These are phyloP conservation scores for Gallirallus australis DNA, from an alignment of 2,797 vertebrate genomes.

Conservation along the genomic window DNA sequence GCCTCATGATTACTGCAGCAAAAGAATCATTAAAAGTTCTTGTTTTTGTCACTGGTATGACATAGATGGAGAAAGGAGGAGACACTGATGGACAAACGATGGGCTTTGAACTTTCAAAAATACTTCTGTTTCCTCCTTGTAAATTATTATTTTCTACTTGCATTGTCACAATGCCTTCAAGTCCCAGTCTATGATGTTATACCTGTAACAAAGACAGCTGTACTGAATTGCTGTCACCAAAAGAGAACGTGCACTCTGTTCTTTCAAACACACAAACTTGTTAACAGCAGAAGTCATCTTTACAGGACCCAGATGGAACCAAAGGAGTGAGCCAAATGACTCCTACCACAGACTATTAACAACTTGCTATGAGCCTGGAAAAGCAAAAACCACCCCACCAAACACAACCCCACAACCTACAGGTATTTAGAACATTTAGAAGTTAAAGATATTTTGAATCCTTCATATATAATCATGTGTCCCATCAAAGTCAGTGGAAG, in stretches of 20 bases:
- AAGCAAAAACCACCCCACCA: neutral
- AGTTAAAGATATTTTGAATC: neutral
- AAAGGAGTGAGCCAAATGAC: neutral
- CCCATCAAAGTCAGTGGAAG: neutral
- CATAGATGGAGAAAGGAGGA: neutral
- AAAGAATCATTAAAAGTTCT: neutral
- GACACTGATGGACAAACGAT: neutral
- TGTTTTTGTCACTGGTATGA: neutral
- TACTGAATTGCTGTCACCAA: neutral
- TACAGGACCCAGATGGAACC: neutral
- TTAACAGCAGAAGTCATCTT: neutral
- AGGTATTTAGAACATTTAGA: neutral
- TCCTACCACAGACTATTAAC: neutral
- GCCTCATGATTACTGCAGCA: neutral
- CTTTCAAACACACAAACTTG: neutral
- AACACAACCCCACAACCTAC: too few relatives aligned
- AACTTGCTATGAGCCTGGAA: neutral
- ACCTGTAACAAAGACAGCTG: neutral
- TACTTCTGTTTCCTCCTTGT: neutral
- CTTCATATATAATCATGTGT: neutral
- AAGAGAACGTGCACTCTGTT: rapidly evolving
- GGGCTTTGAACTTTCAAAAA: neutral
- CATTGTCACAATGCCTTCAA: neutral
- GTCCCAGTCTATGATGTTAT: neutral
- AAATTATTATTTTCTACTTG: neutral